Percentiles rank a stretch among this genome's conserved stretches.
These are phyloP conservation scores for Pteronura brasiliensis DNA, from an alignment of 2,113 vertebrate genomes.

Conservation along the genomic window DNA sequence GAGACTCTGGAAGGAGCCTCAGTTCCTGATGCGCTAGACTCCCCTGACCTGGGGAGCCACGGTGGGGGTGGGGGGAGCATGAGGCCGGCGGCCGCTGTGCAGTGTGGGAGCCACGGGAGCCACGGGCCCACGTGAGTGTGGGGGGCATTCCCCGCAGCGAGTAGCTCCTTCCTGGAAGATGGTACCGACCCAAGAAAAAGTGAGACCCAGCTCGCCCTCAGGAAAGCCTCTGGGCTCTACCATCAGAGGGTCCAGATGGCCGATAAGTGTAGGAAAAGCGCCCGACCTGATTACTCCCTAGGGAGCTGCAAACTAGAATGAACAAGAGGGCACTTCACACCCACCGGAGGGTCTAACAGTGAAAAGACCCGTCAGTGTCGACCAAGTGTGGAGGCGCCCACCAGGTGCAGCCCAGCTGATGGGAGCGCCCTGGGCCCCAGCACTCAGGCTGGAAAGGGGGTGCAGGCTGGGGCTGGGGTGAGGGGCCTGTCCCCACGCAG, in stretches of 20 bases:
- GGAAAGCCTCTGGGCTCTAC: no score
- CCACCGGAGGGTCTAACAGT: background rate
- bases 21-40: background rate
- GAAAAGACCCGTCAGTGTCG: accelerated
- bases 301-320: background rate
- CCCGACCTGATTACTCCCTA: no score
- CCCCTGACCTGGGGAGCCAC: background rate
- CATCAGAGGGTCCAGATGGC: background rate
- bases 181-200: no score
- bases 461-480: accelerated
- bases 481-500: background rate
- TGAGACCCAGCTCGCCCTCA: accelerated
- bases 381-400: no score
- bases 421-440: background rate
- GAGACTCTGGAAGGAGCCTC: background rate
- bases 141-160: background rate
- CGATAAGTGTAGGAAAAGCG: background rate
- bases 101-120: accelerated
- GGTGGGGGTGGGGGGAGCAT: background rate
- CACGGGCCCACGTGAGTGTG: accelerated
- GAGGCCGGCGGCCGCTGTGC: accelerated
- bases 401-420: accelerated
- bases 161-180: background rate
- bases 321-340: no score
- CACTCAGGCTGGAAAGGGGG: accelerated